Base-by-base conservation (phyloP, 92 coral and sea anemone genomes). In the Epizoanthus scotinus region DNA sequence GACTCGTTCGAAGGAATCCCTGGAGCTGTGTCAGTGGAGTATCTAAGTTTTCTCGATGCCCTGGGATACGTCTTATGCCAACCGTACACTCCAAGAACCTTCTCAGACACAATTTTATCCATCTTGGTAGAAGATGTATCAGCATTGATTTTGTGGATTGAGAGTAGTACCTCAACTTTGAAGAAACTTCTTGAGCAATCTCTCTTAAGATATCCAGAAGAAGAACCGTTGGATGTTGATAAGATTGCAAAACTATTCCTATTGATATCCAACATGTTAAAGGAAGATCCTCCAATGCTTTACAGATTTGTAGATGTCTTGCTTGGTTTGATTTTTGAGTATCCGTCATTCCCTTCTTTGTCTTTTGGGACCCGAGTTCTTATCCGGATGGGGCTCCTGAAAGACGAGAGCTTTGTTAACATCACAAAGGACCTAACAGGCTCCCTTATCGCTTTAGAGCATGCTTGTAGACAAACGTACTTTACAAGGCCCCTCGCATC, bases 401-500 rank as follows among this genome's bases (percentile, higher is more conserved):
- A 92, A 73, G 86, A 89, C 29, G 97, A 92, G 61, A 56, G 20
- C 0, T 49, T 78, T 0, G 68, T 78, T 5, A 78, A 70, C 17
- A 67, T 67, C 40, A 34, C 13, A 17, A 17, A 1, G 18, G 84
- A 91, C 77, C 84, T 95, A 2, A 70, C 66, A 47, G 98, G 95
- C 1, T 88, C 95, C 2, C 82, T 95, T 10, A 29, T 68, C 9
- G 99, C 96, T 9, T 85, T 95, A 3, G 85, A 78, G 24, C 91
- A 91, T 54, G 85, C 86, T 8, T 90, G 88, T 27, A 24, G 53
- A 17, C 87, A 89, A 69, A 73, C 81, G 2, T 95, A 93, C 83
- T 95, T 95, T 67, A 96, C 99, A 20, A 84, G 90, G 87, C 42
- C 85, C 69, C 93, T 93, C 31, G 98, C 98, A 1, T 79, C 91